Evolutionary conservation across 1,140 invertebrate genomes (phyloP), one percentile per base, ranked within the genome.

Genomic region (Drosophila murphyi): DNA sequence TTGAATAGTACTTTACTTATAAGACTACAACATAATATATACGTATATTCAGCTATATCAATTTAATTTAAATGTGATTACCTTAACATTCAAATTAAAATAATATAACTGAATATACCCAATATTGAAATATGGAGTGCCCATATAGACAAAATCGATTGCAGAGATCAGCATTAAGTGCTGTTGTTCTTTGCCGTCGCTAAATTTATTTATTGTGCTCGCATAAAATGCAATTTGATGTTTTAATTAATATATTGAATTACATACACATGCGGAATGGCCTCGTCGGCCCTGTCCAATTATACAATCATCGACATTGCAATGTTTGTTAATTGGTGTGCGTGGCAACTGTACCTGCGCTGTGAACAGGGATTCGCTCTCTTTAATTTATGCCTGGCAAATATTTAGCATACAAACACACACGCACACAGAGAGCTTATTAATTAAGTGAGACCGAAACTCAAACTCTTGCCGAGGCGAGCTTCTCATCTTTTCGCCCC

Each of bases 161-260:
- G 77, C 65, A 47, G 57, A 70, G 73, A 78, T 88, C 83, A 88
- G 83, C 83, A 88, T 75, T 88, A 72, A 86, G 62, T 63, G 67
- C 51, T 57, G 34, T 47, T 55, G 55, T 55, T 60, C 45, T 81
- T 75, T 62, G 64, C 68, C 57, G 64, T 61, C 60, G 56, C 68
- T 88, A 82, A 87, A 87, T 87, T 87, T 83, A 87, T 88, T 80
- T 87, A 87, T 87, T 83, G 72, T 89, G 81, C 52, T 71, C 76
- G 70, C 72, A 80, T 45, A 79, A 65, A 80, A 81, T 88, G 85
- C 77, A 88, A 88, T 83, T 89, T 83, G 85, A 88, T 88, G 80
- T 80, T 88, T 88, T 83, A 89, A 88, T 88, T 88, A 80, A 88
- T 88, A 88, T 88, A 88, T 88, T 88, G 74, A 88, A 88, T 88